Evolutionary conservation across 2,113 vertebrate species (phyloP).

Genomic region (Saguinus imperator): DNA sequence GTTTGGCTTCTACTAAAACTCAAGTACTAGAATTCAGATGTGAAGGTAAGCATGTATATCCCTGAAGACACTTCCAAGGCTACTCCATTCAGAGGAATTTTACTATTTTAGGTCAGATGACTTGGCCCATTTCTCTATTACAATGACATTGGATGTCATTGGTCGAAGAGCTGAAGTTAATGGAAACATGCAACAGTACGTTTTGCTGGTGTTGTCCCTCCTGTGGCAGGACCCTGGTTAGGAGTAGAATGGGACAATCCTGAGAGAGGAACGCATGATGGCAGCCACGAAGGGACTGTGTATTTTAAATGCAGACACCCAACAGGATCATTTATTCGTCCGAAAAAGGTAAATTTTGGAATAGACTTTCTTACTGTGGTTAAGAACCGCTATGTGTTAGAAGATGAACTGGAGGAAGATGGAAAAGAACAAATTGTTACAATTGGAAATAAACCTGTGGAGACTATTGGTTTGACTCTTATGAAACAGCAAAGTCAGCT

Average conservation of each 20-base stretch:
- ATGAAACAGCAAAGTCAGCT: conserved; percentile 84
- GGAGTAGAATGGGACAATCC: no score
- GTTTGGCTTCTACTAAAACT: background rate
- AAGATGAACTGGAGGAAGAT: conserved; percentile 59
- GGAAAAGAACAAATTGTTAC: conserved; percentile 61
- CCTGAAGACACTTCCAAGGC: background rate
- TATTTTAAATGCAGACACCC: conserved; percentile 84
- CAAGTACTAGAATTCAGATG: background rate
- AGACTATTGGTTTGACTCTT: conserved; percentile 87
- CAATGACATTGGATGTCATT: no score
- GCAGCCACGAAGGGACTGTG: no score
- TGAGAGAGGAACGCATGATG: no score
- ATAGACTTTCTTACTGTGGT: conserved; percentile 90
- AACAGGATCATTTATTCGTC: conserved; percentile 93
- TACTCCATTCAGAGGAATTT: background rate
- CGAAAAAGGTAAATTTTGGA: conserved; percentile 92
- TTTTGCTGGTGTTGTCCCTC: no score
- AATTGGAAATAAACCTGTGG: conserved; percentile 84
- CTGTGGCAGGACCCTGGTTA: no score
- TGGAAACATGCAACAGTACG: no score
- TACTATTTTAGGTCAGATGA: background rate
- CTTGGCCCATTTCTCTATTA: no score
- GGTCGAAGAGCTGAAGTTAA: no score
- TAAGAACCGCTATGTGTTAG: conserved; percentile 83
- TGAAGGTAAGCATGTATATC: background rate